Percentiles rank a stretch among this genome's conserved stretches.
phyloP scores from a whole-genome alignment of 2,113 vertebrate species.

The Pedetes capensis region DNA sequence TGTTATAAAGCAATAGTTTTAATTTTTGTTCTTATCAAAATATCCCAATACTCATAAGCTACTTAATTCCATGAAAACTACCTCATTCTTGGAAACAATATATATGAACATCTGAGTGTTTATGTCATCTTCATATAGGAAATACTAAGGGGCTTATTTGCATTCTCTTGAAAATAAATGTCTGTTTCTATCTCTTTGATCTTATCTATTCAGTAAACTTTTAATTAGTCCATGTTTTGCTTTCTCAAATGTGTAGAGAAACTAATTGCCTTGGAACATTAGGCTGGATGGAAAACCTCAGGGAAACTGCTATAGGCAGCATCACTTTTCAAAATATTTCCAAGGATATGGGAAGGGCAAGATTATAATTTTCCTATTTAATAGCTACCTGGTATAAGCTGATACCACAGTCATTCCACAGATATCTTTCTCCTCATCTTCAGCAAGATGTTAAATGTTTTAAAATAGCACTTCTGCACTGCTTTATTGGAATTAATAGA shows the following conservation, averaged over 20 bases:
- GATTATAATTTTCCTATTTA: conserved; percentile 17
- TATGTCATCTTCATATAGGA: neutral
- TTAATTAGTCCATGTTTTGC: neutral
- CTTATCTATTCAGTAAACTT: neutral
- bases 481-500: conserved; percentile 56
- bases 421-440: conserved; percentile 53
- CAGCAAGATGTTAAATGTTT: conserved; percentile 59
- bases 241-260: conserved; percentile 14
- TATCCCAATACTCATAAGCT: neutral
- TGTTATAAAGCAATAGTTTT: neutral
- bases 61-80: neutral
- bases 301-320: neutral
- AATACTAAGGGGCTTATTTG: neutral
- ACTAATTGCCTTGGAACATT: neutral
- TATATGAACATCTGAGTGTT: neutral
- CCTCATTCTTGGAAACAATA: neutral
- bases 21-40: neutral
- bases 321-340: conserved; percentile 39
- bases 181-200: neutral
- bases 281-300: neutral
- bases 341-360: conserved; percentile 22
- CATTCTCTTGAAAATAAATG: neutral
- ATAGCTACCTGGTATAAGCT: neutral
- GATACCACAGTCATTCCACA: neutral
- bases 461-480: neutral